Base-by-base conservation (phyloP, 1,140 invertebrate species). In the Choristoneura fumiferana region DNA sequence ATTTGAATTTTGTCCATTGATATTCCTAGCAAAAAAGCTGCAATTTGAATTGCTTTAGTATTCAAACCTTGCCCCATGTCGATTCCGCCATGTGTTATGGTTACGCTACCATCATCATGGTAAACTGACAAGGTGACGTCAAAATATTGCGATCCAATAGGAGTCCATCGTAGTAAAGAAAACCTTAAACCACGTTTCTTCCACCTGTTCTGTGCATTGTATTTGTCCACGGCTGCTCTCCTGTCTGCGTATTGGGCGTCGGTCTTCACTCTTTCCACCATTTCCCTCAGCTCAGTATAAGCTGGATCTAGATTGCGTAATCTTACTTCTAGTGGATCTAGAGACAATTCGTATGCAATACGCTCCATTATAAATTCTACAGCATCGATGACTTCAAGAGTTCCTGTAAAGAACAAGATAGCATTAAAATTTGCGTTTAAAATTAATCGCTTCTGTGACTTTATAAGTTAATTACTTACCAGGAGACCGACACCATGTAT, bases 31-130 rank as follows among this genome's bases (percentile, higher is more conserved):
- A 91, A 91, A 67, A 93, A 90, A 3, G 95, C 95, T 57, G 91
- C 93, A 5, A 93, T 91, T 91, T 96, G 95, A 49, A 92, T 92
- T 0, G 93, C 92, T 93, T 95, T 84, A 0, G 92, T 93, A 66
- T 93, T 95, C 49, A 97, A 92, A n/a, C 96, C 96, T 90, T 97
- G 96, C 5, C 96, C 96, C 79, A 94, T 94, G 91, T 97, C 96
- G 40, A 96, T 91, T 33, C 95, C 95, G 39, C 92, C 94, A 71
- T 95, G 94, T 5, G 91, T 87, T 34, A 97, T 90, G 0, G 92
- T 90, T 2, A 97, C 93, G 0, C 94, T 94, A 3, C 95, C 95
- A 87, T 96, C 96, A 1, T 87, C 84, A 37, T 93, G 92, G 81
- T 93, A 95, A 43, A 97, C 92, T 1, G 93, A 92, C 5, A 96